Evolutionary conservation across 2,113 vertebrate species (phyloP), one percentile per base, ranked within the genome.

Genomic region (Cercocebus atys): DNA sequence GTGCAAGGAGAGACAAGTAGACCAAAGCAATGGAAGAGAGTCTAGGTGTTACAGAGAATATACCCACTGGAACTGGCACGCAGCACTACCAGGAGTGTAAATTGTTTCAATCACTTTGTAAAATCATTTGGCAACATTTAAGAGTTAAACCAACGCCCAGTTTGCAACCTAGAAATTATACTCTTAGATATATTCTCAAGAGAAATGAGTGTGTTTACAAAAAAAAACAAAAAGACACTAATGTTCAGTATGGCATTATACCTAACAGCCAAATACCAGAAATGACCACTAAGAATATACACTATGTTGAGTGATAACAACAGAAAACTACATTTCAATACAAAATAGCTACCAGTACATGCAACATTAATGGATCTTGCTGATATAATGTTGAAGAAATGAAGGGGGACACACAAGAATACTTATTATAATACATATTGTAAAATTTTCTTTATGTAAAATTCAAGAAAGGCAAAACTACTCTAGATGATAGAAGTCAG

Each of bases 391-490:
- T n/a, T 78, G 59, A 61, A 27, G 25, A 40, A 75, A 94, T 43
- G 27, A 80, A 64, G 50, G 35, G 8, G 16, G 45, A 45, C 16
- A 27, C 22, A 4, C 8, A 11, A 66, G 45, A 55, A 11, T 40
- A 84, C 5, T 78, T 32, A 45, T 12, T 16, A 8, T 17, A 50
- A 82, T 40, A 72, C 5, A 88, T 38, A 55, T 12, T 22, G 8
- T 35, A 68, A 76, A 6, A 10, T 72, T 30, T 87, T 68, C 23
- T 30, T 87, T 40, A 52, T 9, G 64, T 38, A 61, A 97, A 93
- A 75, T 57, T 75, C 76, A 97, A 82, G 45, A 83, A 75, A 35
- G 84, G n/a, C 4, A 57, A 73, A 55, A 38, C 35, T 70, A 68
- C 90, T 64, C 27, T 40, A 86, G 59, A 20, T 13, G 9, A 75